Conservation (phyloP, 2,888 invertebrate species). For the Nipponacmea schrenckii region DNA sequence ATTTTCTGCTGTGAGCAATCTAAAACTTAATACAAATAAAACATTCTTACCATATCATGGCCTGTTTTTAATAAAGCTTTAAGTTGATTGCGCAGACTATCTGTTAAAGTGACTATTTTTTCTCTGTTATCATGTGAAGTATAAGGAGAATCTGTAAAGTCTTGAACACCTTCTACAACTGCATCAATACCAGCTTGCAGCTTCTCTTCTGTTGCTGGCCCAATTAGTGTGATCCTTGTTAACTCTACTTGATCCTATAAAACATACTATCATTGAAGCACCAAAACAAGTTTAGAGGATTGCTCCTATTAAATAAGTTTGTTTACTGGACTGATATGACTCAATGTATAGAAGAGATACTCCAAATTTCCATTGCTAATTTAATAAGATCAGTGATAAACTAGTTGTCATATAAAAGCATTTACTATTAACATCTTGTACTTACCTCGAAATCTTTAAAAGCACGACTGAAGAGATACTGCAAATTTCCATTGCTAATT, state of each 20-base stretch:
- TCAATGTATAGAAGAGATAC: no score
- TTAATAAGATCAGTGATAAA: no score
- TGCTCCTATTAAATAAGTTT: not conserved
- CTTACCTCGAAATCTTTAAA: slow-evolving; percentile 81
- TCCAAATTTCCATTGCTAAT: no score
- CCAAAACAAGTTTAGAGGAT: not conserved
- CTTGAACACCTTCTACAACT: slow-evolving; percentile 85
- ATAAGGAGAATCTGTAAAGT: slow-evolving; percentile 99
- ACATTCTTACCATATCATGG: slow-evolving; percentile 77
- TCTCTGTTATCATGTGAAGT: slow-evolving; percentile 95
- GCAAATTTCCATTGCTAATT: no score
- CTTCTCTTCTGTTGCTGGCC: slow-evolving; percentile 78
- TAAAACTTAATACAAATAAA: no score
- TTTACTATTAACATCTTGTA: no score
- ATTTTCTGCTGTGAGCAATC: no score
- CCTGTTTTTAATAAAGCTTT: slow-evolving; percentile 89
- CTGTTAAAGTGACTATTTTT: slow-evolving; percentile 87
- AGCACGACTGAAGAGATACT: no score
- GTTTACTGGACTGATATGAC: no score
- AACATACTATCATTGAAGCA: not conserved
- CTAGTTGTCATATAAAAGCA: no score
- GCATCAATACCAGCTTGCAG: slow-evolving; percentile 88
- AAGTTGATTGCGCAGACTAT: slow-evolving; percentile 90
- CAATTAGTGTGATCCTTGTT: slow-evolving; percentile 82
- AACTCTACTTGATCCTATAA: slow-evolving; percentile 81